Base-by-base conservation (phyloP, 2,888 invertebrate species). In the Dryadula phaetusa region DNA sequence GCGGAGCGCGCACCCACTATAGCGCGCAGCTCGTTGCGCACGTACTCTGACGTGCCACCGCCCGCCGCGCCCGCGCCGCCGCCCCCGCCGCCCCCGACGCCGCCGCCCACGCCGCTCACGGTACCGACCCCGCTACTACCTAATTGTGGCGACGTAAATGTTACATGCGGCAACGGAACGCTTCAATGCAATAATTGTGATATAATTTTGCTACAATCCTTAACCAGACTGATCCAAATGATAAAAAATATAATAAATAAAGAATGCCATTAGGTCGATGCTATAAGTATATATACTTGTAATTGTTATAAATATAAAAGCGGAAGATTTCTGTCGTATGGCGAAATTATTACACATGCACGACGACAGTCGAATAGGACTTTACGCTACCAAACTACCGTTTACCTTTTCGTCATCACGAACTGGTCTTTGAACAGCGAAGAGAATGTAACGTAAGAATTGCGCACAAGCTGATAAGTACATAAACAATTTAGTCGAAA, bases 1-100 rank as follows among this genome's bases (percentile, higher is more conserved):
- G 93, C 92, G 40, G 96, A 96, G 80, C 98, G 94, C 64, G 97
- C 97, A 75, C 96, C 97, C 69, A 98, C 98, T 72, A 97, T 96
- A 58, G 97, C 97, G 77, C 98, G 94, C 80, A 98, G 92, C 90
- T 98, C 98, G 91, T 98, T 97, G 81, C 98, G 95, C 76, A 98
- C 98, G 90, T 96, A 98, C 91, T 98, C 98, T 61, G 97, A 97
- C 69, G 95, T 94, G 84, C 94, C 95, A 80, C 94, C 94, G 79
- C 93, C 94, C 74, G 74, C 79, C 28, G 68, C 78, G 63, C 37
- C 69, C 63, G 46, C 71, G 25, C 73, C 77, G 40, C 77, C 77
- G 25, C 77, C 79, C 40, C 82, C 82, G 69, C 79, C 81, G 42
- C 85, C 82, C 82, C 79, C 77, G 53, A 44, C 66, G 61, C 65